These are phyloP conservation scores for Seira ritae DNA, from an alignment of 2,888 invertebrate species.

Conservation along the genomic window DNA sequence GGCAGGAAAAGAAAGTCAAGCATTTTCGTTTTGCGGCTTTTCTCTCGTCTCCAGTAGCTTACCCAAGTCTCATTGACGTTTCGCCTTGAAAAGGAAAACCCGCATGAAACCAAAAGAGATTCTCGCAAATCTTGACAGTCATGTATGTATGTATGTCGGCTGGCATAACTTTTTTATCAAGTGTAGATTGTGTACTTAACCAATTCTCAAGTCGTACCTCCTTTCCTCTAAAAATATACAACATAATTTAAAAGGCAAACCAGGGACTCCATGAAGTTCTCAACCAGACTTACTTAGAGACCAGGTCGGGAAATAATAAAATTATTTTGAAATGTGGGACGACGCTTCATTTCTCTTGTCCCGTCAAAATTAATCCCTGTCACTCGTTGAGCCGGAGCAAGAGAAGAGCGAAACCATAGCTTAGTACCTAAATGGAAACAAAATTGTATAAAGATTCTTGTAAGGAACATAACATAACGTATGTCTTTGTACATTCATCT, in stretches of 20 bases:
- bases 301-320: conserved; percentile 40
- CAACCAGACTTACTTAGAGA: too few species aligned
- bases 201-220: background rate
- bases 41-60: background rate
- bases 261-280: conserved; percentile 15
- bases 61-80: background rate
- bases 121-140: background rate
- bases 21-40: background rate
- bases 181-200: background rate
- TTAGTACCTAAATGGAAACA: background rate
- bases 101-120: background rate
- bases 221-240: too few species aligned
- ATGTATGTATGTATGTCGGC: background rate
- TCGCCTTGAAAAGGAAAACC: background rate
- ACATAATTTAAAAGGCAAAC: conserved; percentile 22
- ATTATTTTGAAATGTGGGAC: conserved; percentile 39
- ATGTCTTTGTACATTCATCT: too few species aligned
- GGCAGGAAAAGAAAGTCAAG: too few species aligned
- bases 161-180: background rate
- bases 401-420: too few species aligned
- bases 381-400: too few species aligned
- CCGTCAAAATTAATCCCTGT: conserved; percentile 16
- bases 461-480: background rate
- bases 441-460: background rate
- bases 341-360: conserved; percentile 21